phyloP scores from a whole-genome alignment of 2,797 vertebrate genomes.

The Clarias pachynema region DNA sequence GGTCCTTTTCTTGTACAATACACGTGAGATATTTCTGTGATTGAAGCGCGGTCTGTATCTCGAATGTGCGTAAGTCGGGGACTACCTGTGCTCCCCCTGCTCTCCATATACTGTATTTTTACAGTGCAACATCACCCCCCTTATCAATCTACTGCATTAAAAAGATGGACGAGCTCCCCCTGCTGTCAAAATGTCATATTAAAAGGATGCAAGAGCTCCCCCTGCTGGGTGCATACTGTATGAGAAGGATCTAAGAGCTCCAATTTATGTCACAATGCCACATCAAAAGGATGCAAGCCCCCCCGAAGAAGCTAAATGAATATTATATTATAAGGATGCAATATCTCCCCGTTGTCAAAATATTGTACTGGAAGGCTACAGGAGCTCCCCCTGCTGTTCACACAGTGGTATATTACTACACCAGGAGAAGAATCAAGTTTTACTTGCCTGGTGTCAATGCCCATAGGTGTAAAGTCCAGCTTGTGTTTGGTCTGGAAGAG shows the following conservation, averaged over 20 bases:
- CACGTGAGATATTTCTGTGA: too few species aligned
- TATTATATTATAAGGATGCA: not conserved
- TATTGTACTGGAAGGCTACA: not conserved
- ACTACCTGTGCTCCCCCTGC: conserved; percentile 31
- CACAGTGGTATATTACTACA: conserved; percentile 6
- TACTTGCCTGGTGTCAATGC: conserved; percentile 69
- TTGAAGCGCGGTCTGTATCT: too few species aligned
- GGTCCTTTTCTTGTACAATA: too few species aligned
- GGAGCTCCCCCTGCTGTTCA: conserved; percentile 39
- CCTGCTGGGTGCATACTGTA: conserved; percentile 46
- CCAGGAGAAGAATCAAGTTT: not conserved
- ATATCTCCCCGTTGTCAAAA: conserved; percentile 46
- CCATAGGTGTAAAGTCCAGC: conserved; percentile 81
- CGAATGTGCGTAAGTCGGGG: too few species aligned
- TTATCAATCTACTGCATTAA: conserved; percentile 32
- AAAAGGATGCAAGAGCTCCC: not conserved
- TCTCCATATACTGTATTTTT: conserved; percentile 27
- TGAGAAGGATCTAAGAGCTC: conserved; percentile 17
- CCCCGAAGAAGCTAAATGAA: conserved; percentile 49
- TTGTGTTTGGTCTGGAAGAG: conserved; percentile 86
- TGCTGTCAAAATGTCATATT: conserved; percentile 45
- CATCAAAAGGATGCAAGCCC: not conserved
- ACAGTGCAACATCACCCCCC: not conserved
- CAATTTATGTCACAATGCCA: conserved; percentile 44
- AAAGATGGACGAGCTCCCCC: conserved; percentile 14